Conservation (phyloP, 2,113 vertebrate species). For the Elanoides forficatus region DNA sequence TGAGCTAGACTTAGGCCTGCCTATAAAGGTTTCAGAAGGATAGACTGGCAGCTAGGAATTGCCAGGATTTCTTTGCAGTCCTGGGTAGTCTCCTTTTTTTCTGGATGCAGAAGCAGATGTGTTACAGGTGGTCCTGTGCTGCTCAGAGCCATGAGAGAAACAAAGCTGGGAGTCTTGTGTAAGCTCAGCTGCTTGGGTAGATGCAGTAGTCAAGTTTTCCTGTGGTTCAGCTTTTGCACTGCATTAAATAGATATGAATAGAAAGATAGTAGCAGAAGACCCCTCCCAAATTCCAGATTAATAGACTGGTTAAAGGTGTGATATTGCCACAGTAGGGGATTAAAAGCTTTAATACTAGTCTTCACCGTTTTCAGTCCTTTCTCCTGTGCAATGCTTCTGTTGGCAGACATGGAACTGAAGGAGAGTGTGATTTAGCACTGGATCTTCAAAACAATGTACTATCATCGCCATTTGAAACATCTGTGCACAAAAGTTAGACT, state of each 20-base stretch:
- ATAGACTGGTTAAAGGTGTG: background rate
- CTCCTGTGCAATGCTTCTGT: background rate
- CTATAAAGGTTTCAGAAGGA: background rate
- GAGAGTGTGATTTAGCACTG: background rate
- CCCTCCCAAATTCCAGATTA: background rate
- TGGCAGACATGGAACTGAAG: background rate
- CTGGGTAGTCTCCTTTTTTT: background rate
- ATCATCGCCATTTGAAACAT: background rate
- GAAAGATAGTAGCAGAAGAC: background rate
- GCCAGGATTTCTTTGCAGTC: background rate
- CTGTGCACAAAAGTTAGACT: background rate
- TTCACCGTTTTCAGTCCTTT: background rate
- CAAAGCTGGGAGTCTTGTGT: background rate
- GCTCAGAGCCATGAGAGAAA: background rate
- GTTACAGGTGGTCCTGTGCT: background rate
- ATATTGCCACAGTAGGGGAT: background rate
- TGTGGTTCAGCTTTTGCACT: background rate
- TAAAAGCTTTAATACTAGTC: background rate
- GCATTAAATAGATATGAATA: background rate
- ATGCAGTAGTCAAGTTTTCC: background rate
- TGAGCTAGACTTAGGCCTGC: background rate
- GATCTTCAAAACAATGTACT: background rate
- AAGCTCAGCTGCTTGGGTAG: background rate
- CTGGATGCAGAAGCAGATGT: background rate
- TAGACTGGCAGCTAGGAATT: background rate